Conservation (phyloP, 1,140 invertebrate genomes). For the Drosophila repleta region DNA sequence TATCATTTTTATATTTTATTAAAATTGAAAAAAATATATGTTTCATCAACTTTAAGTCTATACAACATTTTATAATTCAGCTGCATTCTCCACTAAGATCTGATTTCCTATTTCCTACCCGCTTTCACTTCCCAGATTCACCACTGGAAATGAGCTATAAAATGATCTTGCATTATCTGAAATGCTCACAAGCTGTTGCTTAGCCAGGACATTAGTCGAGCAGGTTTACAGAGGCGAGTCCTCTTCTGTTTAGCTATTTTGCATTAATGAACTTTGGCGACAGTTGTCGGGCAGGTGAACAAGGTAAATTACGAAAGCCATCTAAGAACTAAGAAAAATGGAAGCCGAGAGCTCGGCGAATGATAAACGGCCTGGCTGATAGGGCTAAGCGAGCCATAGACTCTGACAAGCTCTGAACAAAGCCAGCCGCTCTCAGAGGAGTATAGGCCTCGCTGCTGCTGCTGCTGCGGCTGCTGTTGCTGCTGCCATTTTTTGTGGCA, state of each 20-base stretch:
- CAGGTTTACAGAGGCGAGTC: conserved; percentile 32
- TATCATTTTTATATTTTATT: no score
- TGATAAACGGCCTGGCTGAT: conserved; percentile 71
- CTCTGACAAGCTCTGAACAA: conserved; percentile 17
- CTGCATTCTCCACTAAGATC: no score
- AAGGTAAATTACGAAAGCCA: conserved; percentile 6
- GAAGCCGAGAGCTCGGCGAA: conserved; percentile 42
- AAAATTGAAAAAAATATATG: no score
- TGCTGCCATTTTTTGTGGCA: conserved; percentile 31
- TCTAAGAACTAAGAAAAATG: conserved; percentile 40
- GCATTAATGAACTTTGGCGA: conserved; percentile 66
- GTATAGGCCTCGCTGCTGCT: background rate
- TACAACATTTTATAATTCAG: no score
- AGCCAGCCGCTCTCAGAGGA: background rate
- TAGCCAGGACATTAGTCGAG: conserved; percentile 12
- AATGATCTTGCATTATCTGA: conserved; percentile 17
- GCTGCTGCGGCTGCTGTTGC: background rate
- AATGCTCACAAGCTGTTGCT: conserved; percentile 26
- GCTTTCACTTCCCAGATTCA: no score
- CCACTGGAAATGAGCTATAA: conserved; percentile 9
- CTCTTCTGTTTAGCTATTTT: background rate
- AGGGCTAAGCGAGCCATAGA: conserved; percentile 58
- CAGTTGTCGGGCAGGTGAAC: conserved; percentile 33
- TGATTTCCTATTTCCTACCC: no score
- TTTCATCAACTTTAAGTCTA: no score